These are phyloP conservation scores for Rhynchomys soricoides DNA, from an alignment of 2,113 vertebrate species.

Conservation along the genomic window DNA sequence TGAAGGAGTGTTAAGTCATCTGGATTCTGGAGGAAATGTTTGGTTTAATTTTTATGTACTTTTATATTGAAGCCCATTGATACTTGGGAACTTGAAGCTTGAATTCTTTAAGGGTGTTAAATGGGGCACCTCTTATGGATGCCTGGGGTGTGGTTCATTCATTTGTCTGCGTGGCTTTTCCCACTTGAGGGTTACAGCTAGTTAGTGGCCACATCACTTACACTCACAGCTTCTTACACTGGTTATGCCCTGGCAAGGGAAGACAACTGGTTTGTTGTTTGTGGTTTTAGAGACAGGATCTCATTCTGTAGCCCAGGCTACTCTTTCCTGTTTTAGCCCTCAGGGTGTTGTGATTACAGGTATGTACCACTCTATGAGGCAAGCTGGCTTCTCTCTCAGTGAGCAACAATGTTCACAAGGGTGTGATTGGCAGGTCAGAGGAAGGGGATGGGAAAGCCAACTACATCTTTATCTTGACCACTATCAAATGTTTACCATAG, in stretches of 20 bases:
- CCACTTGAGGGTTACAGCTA: neutral
- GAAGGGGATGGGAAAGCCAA: neutral
- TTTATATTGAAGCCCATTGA: neutral
- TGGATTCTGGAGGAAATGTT: neutral
- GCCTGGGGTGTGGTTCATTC: neutral
- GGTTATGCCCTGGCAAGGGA: neutral
- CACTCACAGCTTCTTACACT: neutral
- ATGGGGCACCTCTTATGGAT: neutral
- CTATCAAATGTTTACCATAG: neutral
- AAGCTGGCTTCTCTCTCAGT: neutral
- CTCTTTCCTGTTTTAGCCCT: neutral
- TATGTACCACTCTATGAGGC: too few relatives aligned
- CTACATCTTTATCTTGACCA: neutral
- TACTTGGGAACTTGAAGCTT: too few relatives aligned
- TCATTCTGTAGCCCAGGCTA: neutral
- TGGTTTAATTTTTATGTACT: neutral
- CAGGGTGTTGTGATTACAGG: neutral
- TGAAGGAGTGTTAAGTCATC: neutral
- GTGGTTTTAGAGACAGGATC: neutral
- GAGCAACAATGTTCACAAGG: neutral
- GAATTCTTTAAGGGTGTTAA: too few relatives aligned
- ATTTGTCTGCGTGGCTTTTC: fast-evolving
- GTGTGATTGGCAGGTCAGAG: neutral
- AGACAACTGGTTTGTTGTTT: neutral
- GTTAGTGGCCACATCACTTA: neutral